A percentile compares a stretch with the other conserved stretches of the same genome.
phyloP scores from a whole-genome alignment of 2,888 invertebrate genomes.

The Tineola bisselliella region DNA sequence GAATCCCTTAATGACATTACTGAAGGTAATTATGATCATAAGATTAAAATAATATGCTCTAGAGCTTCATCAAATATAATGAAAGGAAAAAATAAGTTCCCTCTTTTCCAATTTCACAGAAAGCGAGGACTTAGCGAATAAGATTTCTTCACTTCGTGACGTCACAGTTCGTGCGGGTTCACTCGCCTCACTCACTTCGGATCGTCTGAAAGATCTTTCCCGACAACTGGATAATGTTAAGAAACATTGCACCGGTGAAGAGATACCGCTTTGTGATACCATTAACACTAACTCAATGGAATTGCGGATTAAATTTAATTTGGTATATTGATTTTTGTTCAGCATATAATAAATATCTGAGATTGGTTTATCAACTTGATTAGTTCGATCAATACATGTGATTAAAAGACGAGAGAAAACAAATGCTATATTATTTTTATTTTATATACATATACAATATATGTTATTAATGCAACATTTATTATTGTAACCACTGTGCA shows the following conservation, averaged over 20 bases:
- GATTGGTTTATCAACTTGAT: no score
- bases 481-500: no score
- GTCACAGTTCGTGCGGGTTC: conserved; percentile 66
- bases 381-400: no score
- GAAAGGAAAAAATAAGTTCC: no score
- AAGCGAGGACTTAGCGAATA: conserved; percentile 65
- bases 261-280: conserved; percentile 79
- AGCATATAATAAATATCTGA: no score
- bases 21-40: neutral
- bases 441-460: no score
- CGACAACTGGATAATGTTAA: conserved; percentile 68
- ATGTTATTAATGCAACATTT: no score
- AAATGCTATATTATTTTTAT: no score
- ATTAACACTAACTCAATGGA: conserved; percentile 77
- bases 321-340: conserved; percentile 27
- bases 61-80: no score
- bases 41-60: neutral
- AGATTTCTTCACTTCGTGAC: conserved; percentile 66
- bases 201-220: conserved; percentile 68
- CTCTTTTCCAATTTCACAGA: conserved; percentile 37
- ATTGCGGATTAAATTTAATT: conserved; percentile 69
- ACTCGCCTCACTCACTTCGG: conserved; percentile 62
- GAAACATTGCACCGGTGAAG: conserved; percentile 74
- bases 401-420: no score
- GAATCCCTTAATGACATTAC: conserved; percentile 74